Evolutionary conservation across 2,113 vertebrate species (phyloP), one percentile per base, ranked within the genome.

Genomic region (Tylochromis polylepis): DNA sequence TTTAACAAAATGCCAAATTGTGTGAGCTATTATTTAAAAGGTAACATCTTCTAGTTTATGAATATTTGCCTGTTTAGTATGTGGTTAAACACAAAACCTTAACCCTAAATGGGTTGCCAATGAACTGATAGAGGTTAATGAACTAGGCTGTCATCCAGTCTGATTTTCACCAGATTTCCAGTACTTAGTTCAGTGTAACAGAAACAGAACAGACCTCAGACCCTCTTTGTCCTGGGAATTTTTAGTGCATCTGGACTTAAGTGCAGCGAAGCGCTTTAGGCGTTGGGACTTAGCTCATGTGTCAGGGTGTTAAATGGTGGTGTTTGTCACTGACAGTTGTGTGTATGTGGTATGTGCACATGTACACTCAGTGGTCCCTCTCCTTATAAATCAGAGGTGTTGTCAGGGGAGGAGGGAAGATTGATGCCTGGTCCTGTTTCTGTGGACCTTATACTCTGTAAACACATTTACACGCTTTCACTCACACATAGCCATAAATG

Each of bases 241-340:
- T 51, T 53, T 77, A 77, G 27, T 70, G 22, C 49, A 8, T 53
- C 78, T 80, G 79, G 62, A 81, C 67, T 22, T 15, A 49, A 55
- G 85, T 41, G 85, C 80, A 88, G 59, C 29, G 56, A 85, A 83
- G 82, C 27, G n/a, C 56, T 83, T 83, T 49, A 56, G 59, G 49
- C 15, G 20, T 53, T 34, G 22, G 82, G 70, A 67, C 87, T 65
- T 16, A 20, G 59, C 83, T 79, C 53, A 8, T 5, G 87, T 67
- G 87, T 86, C 85, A 80, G 12, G 29, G 58, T 87, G 91, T 86
- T 92, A 89, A 91, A 91, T 84, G 89, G 46, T 88, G 85, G 86
- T 59, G 90, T 93, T 87, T 88, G 82, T 93, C 89, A 87, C 55
- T 87, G 91, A 89, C 85, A 85, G 72, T 4, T 24, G 83, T 85